Evolutionary conservation across 2,888 invertebrate genomes (phyloP), one percentile per base, ranked within the genome.

Genomic region (Anorthoa munda): DNA sequence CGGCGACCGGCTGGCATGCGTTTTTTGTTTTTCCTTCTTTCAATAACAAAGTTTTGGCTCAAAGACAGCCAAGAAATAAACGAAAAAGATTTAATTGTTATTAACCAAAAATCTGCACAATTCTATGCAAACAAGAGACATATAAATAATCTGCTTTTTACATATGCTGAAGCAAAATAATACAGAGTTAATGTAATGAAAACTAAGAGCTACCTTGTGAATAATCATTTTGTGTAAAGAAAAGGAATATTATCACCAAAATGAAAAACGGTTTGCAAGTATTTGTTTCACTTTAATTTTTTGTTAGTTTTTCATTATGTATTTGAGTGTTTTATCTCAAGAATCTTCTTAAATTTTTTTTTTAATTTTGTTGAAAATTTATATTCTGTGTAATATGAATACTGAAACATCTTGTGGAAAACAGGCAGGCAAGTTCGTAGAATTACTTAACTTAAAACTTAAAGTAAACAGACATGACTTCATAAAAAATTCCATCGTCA

Each of bases 241-340:
- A 75, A 73, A 79, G 58, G 23, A 61, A 50, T 31, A 39, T 21
- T 39, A 59, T 1, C 21, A 18, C 55, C 45, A 61, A 68, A 82
- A 72, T 64, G 53, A 23, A 64, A 69, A 65, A 53, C 23, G 21
- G 18, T 77, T 60, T 51, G 18, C n/a, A 72, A 72, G 45, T 51
- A 68, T 77, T 77, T 69, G 39, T 69, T 51, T 66, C 50, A 26
- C 12, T 80, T 72, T 39, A 77, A 55, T 55, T 68, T 68, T 78
- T 82, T 82, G 79, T 78, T 80, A 66, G 56, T 72, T 65, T 79
- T 82, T 77, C 78, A 80, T 82, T 77, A 53, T 60, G 18, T 55
- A 39, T 66, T 66, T 46, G 17, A 67, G 72, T 56, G 60, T 66
- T 72, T 65, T 50, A 45, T 48, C 59, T 45, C 5, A 26, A 53